Conservation (phyloP, 1,140 invertebrate species). For the Drosophila neocordata region DNA sequence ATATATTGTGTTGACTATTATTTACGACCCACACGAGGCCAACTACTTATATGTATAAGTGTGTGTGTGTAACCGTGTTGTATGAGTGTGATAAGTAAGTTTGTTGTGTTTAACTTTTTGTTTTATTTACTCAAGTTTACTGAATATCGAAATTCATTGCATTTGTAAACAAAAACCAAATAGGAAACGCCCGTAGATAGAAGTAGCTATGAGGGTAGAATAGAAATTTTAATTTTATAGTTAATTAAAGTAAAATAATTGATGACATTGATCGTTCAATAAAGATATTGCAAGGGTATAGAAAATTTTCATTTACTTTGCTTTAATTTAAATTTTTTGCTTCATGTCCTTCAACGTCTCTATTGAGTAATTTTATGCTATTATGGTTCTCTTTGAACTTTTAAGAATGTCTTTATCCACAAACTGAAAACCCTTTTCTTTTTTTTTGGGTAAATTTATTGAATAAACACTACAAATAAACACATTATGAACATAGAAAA, state of each 20-base stretch:
- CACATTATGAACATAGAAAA: constrained; percentile 53
- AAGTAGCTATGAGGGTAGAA: background rate
- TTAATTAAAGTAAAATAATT: background rate
- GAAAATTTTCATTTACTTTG: background rate
- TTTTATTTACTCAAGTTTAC: background rate
- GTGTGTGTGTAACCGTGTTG: background rate
- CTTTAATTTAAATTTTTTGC: too few species aligned
- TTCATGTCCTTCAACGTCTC: background rate
- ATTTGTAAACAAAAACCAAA: constrained; percentile 10
- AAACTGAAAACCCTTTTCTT: constrained; percentile 20
- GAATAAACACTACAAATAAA: constrained; percentile 62
- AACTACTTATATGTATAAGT: background rate
- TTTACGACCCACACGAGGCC: constrained; percentile 46
- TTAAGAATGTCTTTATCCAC: constrained; percentile 12
- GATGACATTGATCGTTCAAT: background rate
- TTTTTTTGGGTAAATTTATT: constrained; percentile 42
- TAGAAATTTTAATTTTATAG: background rate
- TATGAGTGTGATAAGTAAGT: constrained; percentile 36
- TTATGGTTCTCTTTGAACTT: constrained; percentile 9
- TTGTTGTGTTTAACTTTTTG: constrained; percentile 26
- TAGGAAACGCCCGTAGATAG: background rate
- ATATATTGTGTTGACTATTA: constrained; percentile 26
- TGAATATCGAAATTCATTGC: background rate
- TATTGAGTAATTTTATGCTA: constrained; percentile 23
- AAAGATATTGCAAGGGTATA: background rate